Evolutionary conservation across 2,888 invertebrate species (phyloP).

Genomic region (Xestia ashworthii): DNA sequence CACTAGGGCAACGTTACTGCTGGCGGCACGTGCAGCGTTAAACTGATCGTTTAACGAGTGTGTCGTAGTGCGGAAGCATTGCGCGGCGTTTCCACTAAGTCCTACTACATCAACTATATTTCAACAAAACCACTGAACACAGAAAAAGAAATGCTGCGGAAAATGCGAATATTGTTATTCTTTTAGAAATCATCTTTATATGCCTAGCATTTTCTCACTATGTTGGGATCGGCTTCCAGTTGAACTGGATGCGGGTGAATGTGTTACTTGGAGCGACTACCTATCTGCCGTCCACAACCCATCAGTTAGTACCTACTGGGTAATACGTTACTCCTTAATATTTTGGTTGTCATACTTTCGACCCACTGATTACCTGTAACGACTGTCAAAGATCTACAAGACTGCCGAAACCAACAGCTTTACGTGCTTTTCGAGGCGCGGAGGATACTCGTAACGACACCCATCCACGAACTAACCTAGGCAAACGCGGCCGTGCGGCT

Average conservation of each 20-base stretch:
- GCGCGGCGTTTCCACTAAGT: slow-evolving; percentile 5
- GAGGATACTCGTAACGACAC: too few relatives aligned
- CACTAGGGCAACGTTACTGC: slow-evolving; percentile 5
- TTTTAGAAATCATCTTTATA: not conserved
- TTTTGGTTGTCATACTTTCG: too few relatives aligned
- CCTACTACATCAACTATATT: not conserved
- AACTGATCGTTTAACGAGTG: slow-evolving; percentile 45
- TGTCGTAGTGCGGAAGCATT: not conserved
- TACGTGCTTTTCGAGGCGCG: too few relatives aligned
- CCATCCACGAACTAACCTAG: too few relatives aligned
- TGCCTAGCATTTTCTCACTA: not conserved
- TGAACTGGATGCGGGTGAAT: too few relatives aligned
- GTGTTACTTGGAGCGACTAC: not conserved
- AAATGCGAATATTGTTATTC: not conserved
- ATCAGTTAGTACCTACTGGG: too few relatives aligned
- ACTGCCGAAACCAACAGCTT: too few relatives aligned
- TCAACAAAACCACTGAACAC: not conserved
- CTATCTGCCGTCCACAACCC: not conserved
- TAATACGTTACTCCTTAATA: too few relatives aligned
- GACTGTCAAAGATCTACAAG: too few relatives aligned
- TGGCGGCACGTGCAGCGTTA: slow-evolving; percentile 48
- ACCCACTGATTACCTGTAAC: too few relatives aligned
- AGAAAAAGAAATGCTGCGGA: too few relatives aligned
- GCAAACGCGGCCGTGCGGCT: too few relatives aligned
- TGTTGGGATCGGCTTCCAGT: not conserved